These are phyloP conservation scores for Artemia sinica DNA, from an alignment of 2,888 invertebrate genomes.

Conservation along the genomic window DNA sequence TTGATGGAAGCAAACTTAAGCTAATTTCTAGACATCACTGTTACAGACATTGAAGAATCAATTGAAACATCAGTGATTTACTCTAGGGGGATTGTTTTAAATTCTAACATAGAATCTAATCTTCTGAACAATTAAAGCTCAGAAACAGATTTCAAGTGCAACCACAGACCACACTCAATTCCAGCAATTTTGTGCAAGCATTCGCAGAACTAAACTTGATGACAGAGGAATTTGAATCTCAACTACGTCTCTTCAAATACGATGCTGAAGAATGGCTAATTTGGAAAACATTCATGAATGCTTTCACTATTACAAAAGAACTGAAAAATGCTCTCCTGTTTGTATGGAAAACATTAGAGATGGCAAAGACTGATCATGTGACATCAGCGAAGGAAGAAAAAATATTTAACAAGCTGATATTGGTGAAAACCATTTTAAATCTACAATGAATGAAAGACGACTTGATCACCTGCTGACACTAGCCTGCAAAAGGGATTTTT, in stretches of 20 bases:
- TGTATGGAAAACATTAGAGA: not conserved
- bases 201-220: not conserved
- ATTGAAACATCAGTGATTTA: not conserved
- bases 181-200: not conserved
- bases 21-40: too few species aligned
- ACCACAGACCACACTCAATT: too few species aligned
- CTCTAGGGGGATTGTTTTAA: not conserved
- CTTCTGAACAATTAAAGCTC: not conserved
- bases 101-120: not conserved
- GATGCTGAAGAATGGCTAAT: not conserved
- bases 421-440: too few species aligned
- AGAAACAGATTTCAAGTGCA: too few species aligned
- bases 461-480: too few species aligned
- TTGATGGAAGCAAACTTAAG: slow-evolving; percentile 6
- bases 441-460: too few species aligned
- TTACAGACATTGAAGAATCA: not conserved
- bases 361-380: not conserved
- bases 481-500: too few species aligned
- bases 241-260: not conserved
- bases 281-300: too few species aligned
- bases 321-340: not conserved
- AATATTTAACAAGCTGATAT: too few species aligned
- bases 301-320: too few species aligned
- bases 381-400: not conserved
- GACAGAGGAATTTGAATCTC: not conserved